These are phyloP conservation scores for Lithophane semibrunnea DNA, from an alignment of 2,888 invertebrate genomes.

Conservation along the genomic window DNA sequence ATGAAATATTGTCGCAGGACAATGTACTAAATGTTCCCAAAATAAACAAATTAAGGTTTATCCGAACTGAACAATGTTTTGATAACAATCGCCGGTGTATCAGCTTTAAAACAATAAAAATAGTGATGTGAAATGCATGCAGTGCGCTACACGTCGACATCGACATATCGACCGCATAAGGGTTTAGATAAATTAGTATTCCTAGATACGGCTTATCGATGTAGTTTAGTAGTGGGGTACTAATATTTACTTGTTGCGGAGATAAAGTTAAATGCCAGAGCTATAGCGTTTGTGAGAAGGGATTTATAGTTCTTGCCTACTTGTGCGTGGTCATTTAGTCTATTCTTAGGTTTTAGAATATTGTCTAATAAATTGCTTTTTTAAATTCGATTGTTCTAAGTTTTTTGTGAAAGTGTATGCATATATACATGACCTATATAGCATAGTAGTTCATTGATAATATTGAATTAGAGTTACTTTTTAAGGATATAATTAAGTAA, in stretches of 20 bases:
- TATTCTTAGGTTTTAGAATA: neutral
- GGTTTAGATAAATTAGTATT: constrained; percentile 55
- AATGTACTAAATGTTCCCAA: constrained; percentile 49
- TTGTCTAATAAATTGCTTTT: no score
- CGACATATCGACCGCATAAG: constrained; percentile 51
- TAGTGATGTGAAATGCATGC: constrained; percentile 68
- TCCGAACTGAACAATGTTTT: constrained; percentile 43
- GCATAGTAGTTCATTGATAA: neutral
- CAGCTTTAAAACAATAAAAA: constrained; percentile 60
- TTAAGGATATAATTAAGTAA: neutral
- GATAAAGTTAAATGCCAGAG: constrained; percentile 38
- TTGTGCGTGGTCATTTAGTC: neutral
- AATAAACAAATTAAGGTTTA: constrained; percentile 58
- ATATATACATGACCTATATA: neutral
- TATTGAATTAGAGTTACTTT: neutral
- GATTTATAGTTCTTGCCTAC: constrained; percentile 19
- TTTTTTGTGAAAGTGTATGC: neutral
- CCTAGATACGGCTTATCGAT: constrained; percentile 62
- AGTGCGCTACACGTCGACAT: constrained; percentile 42
- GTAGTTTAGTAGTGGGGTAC: constrained; percentile 51
- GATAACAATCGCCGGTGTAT: constrained; percentile 61
- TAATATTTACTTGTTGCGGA: constrained; percentile 39
- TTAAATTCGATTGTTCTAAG: neutral
- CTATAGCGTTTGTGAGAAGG: constrained; percentile 8
- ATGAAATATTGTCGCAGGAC: constrained; percentile 44